A percentile compares a stretch with the other conserved stretches of the same genome.
These are phyloP conservation scores for Phthorimaea operculella DNA, from an alignment of 1,140 invertebrate genomes.

Conservation along the genomic window DNA sequence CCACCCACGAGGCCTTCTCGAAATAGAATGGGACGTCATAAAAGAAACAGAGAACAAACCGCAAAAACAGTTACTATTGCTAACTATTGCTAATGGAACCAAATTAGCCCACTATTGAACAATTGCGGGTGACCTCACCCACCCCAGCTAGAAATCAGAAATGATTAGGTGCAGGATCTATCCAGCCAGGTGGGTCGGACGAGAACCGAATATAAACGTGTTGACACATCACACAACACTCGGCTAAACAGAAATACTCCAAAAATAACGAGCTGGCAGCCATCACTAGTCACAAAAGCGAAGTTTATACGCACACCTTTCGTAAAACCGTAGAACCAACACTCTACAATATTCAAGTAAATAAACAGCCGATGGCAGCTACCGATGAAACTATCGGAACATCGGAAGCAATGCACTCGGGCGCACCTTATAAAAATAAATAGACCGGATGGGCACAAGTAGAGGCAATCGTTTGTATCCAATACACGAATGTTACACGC, in stretches of 20 bases:
- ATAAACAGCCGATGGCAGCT: constrained; percentile 28
- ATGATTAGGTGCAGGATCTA: not conserved
- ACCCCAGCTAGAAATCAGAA: not conserved
- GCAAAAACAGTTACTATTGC: constrained; percentile 19
- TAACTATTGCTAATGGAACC: constrained; percentile 39
- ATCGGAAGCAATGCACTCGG: constrained; percentile 26
- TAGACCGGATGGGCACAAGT: constrained; percentile 23
- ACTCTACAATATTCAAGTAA: constrained; percentile 20
- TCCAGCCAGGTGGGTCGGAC: not conserved
- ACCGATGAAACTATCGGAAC: constrained; percentile 5
- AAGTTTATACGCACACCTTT: constrained; percentile 8
- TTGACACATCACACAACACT: constrained; percentile 24
- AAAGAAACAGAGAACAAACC: constrained; percentile 34
- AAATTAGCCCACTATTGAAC: constrained; percentile 37
- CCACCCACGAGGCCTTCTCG: constrained; percentile 36
- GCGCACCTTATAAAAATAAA: constrained; percentile 45
- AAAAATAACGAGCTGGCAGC: constrained; percentile 30
- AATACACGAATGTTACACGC: constrained; percentile 16
- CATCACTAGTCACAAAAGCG: constrained; percentile 24
- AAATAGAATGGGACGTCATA: constrained; percentile 37
- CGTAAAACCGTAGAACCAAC: constrained; percentile 13
- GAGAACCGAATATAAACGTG: constrained; percentile 15
- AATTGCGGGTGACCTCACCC: constrained; percentile 34
- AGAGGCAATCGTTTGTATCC: constrained; percentile 27
- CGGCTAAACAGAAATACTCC: constrained; percentile 19